Conservation (phyloP, 2,888 invertebrate species). For the Anthoptus insignis region DNA sequence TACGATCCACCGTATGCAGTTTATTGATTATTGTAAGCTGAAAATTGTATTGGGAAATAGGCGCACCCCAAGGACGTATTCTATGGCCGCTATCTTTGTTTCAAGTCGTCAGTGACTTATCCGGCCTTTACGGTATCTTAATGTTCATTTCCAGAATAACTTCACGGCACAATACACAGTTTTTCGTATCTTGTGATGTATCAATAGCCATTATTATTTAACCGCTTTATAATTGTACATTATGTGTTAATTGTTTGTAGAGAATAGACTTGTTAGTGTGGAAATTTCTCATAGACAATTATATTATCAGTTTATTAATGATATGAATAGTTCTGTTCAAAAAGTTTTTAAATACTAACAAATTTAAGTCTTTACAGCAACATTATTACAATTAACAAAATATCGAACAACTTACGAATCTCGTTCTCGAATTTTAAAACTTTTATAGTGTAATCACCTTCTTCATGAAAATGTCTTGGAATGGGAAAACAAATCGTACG, state of each 20-base stretch:
- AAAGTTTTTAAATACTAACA: neutral
- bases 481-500: constrained; percentile 51
- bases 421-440: neutral
- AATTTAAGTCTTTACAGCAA: too few relatives aligned
- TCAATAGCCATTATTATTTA: constrained; percentile 12
- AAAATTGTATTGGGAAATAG: constrained; percentile 75
- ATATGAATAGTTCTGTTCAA: neutral
- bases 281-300: constrained; percentile 1
- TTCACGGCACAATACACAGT: constrained; percentile 20
- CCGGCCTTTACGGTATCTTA: constrained; percentile 15
- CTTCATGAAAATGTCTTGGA: constrained; percentile 3
- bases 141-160: constrained; percentile 6
- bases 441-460: neutral
- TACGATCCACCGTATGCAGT: constrained; percentile 76
- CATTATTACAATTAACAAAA: too few relatives aligned
- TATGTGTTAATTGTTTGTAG: constrained; percentile 6
- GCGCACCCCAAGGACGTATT: constrained; percentile 65
- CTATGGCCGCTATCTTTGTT: constrained; percentile 58
- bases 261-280: constrained; percentile 5
- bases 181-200: constrained; percentile 8
- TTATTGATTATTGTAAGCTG: constrained; percentile 82
- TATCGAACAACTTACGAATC: too few relatives aligned
- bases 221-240: constrained; percentile 14
- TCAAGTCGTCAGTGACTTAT: constrained; percentile 25
- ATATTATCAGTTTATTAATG: neutral